Conservation (phyloP, 2,888 invertebrate species). For the Nymphalis c-album region DNA sequence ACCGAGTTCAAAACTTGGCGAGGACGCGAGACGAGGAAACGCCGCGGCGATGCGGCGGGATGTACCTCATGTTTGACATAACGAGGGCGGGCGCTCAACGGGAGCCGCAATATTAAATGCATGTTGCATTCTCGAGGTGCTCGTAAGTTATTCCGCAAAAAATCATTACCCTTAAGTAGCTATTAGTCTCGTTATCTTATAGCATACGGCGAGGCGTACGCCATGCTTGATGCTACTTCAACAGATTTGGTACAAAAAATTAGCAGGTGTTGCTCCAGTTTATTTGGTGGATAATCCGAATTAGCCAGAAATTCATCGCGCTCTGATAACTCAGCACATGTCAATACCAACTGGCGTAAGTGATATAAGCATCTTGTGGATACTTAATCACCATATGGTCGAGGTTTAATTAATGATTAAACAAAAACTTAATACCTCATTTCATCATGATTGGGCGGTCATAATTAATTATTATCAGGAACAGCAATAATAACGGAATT, state of each 20-base stretch:
- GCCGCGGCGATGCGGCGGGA: conserved; percentile 59
- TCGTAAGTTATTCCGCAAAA: conserved; percentile 47
- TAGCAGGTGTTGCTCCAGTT: conserved; percentile 58
- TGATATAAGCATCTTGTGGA: background rate
- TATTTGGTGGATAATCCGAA: conserved; percentile 63
- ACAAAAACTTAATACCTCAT: too few relatives aligned
- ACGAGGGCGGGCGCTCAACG: conserved; percentile 49
- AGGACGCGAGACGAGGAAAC: conserved; percentile 61
- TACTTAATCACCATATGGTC: background rate
- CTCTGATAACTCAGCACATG: conserved; percentile 61
- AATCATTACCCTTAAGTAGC: conserved; percentile 51
- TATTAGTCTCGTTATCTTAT: conserved; percentile 54
- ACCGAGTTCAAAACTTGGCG: conserved; percentile 76
- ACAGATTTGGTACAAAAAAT: conserved; percentile 60
- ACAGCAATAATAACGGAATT: too few relatives aligned
- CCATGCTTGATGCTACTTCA: conserved; percentile 53
- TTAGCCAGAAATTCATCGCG: conserved; percentile 43
- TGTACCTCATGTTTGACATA: conserved; percentile 62
- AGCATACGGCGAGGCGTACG: conserved; percentile 64
- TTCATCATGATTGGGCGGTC: too few relatives aligned
- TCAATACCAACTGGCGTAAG: conserved; percentile 54
- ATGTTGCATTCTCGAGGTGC: conserved; percentile 48
- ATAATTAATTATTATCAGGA: too few relatives aligned
- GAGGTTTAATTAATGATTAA: too few relatives aligned
- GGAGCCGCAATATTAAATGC: conserved; percentile 53